phyloP scores from a whole-genome alignment of 2,113 vertebrate genomes.

The Paradoxurus hermaphroditus region DNA sequence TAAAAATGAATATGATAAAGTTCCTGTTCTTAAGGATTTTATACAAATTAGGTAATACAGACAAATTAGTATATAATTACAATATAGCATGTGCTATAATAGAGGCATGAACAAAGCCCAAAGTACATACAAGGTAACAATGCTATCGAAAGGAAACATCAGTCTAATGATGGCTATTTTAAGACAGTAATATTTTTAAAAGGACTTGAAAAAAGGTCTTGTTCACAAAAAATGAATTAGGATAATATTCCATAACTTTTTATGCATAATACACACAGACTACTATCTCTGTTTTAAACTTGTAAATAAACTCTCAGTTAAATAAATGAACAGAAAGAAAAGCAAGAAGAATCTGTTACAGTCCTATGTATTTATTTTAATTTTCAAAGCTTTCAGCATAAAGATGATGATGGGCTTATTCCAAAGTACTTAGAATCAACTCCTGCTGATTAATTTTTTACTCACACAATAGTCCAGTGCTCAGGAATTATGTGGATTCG shows the following conservation, averaged over 20 bases:
- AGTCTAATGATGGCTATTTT: neutral
- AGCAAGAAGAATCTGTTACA: neutral
- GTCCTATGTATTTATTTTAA: neutral
- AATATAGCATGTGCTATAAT: neutral
- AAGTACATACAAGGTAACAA: neutral
- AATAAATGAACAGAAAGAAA: conserved; percentile 21
- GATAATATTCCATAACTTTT: neutral
- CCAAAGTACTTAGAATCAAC: conserved; percentile 28
- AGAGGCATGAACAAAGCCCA: neutral
- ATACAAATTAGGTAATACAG: neutral
- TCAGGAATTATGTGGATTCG: neutral
- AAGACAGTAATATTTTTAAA: neutral
- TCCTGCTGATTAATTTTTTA: conserved; percentile 21
- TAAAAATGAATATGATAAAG: conserved; percentile 15
- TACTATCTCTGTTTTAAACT: neutral
- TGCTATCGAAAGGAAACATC: neutral
- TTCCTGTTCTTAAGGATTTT: neutral
- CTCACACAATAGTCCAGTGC: neutral
- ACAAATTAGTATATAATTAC: neutral
- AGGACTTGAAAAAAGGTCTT: neutral
- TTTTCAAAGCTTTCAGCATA: conserved; percentile 27
- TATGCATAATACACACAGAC: neutral
- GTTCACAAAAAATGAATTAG: neutral
- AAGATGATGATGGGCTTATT: conserved; percentile 3
- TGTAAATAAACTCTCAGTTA: conserved; percentile 27